Percentiles rank a stretch among this genome's conserved stretches.
These are phyloP conservation scores for Otocyon megalotis DNA, from an alignment of 2,113 vertebrate genomes.

Conservation along the genomic window DNA sequence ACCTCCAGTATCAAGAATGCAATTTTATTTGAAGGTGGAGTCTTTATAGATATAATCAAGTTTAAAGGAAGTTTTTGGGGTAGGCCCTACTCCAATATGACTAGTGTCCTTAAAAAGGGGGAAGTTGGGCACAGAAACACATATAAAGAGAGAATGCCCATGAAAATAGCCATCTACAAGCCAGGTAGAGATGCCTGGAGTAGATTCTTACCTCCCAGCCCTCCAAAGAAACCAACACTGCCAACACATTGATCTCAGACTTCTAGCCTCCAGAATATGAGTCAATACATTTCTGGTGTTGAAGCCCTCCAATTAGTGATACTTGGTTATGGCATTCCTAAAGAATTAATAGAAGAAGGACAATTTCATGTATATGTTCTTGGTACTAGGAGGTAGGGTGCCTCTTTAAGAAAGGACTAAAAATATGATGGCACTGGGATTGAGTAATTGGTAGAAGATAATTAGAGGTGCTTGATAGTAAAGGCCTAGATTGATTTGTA, in stretches of 20 bases:
- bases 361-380: neutral
- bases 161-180: neutral
- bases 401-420: neutral
- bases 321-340: neutral
- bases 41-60: neutral
- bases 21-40: neutral
- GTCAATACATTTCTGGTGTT: neutral
- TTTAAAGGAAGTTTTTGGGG: neutral
- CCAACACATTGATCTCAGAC: neutral
- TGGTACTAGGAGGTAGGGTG: neutral
- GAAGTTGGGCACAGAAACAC: neutral
- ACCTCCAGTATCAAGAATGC: neutral
- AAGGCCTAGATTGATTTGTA: neutral
- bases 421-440: neutral
- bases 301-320: neutral
- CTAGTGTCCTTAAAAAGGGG: neutral
- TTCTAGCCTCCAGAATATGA: neutral
- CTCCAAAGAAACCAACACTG: neutral
- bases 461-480: neutral
- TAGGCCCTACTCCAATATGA: neutral
- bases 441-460: neutral
- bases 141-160: neutral
- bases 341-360: neutral
- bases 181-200: neutral
- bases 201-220: neutral